Percentiles rank a stretch among this genome's conserved stretches.
phyloP scores from a whole-genome alignment of 2,797 vertebrate species.

The Rallus crepitans region DNA sequence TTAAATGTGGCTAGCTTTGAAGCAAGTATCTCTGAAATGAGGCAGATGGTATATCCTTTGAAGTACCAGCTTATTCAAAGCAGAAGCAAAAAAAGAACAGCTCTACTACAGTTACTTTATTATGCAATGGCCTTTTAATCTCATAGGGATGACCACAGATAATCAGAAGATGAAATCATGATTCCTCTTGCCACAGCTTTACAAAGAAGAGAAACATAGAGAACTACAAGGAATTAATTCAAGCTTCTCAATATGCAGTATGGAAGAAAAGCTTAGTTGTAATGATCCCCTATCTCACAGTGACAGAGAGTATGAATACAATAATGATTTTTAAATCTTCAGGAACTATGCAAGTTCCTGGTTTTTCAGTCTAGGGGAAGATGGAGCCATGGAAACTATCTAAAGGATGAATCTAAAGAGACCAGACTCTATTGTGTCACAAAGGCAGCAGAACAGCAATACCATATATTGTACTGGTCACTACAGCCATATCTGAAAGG shows the following conservation, averaged over 20 bases:
- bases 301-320: background rate
- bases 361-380: background rate
- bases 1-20: slow-evolving; percentile 74
- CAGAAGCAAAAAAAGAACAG: slow-evolving; percentile 25
- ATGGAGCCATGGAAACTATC: background rate
- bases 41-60: slow-evolving; percentile 73
- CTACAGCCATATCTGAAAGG: background rate
- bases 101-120: slow-evolving; percentile 57
- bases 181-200: slow-evolving; percentile 43
- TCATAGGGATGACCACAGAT: slow-evolving; percentile 45
- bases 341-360: background rate
- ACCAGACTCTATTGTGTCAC: background rate
- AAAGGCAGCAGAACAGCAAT: background rate
- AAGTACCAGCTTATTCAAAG: slow-evolving; percentile 76
- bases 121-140: slow-evolving; percentile 68
- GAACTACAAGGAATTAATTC: slow-evolving; percentile 17
- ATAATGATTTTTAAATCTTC: background rate
- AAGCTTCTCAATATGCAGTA: slow-evolving; percentile 2
- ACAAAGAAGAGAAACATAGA: slow-evolving; percentile 5
- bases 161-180: slow-evolving; percentile 68
- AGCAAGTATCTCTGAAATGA: slow-evolving; percentile 75
- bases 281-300: background rate
- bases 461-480: background rate
- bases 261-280: background rate
- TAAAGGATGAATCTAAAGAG: background rate